These are phyloP conservation scores for Dicaeum eximium DNA, from an alignment of 2,113 vertebrate genomes.

Conservation along the genomic window DNA sequence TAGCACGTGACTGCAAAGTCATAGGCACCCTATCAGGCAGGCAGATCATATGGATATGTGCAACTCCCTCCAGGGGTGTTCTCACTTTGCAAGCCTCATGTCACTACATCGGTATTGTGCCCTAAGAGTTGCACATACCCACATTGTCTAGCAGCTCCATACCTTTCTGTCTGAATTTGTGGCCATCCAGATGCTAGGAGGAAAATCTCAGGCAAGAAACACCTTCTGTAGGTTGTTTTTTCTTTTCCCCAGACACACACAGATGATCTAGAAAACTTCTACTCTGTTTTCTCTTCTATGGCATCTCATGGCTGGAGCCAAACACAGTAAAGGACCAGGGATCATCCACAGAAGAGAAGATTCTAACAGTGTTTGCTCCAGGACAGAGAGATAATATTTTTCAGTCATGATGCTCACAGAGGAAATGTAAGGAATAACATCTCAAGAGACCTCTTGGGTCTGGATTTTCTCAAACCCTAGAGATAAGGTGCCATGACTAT, in stretches of 20 bases:
- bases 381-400: not conserved
- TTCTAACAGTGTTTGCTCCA: not conserved
- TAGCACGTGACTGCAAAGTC: not conserved
- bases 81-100: not conserved
- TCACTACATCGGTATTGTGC: not conserved
- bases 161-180: not conserved
- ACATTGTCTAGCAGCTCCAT: not conserved
- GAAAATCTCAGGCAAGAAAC: not conserved
- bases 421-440: not conserved
- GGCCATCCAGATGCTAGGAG: not conserved
- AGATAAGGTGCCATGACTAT: not conserved
- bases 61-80: not conserved
- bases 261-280: not conserved
- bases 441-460: not conserved
- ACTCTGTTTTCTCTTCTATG: not conserved
- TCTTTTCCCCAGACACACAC: fast-evolving
- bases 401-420: not conserved
- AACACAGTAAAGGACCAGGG: not conserved
- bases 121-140: not conserved
- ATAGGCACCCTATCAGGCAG: not conserved
- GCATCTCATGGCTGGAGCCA: not conserved
- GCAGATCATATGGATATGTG: not conserved
- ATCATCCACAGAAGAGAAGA: not conserved
- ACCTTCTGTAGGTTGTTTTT: not conserved
- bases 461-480: not conserved